Base-by-base conservation (phyloP, 2,113 vertebrate species). In the Morone saxatilis region DNA sequence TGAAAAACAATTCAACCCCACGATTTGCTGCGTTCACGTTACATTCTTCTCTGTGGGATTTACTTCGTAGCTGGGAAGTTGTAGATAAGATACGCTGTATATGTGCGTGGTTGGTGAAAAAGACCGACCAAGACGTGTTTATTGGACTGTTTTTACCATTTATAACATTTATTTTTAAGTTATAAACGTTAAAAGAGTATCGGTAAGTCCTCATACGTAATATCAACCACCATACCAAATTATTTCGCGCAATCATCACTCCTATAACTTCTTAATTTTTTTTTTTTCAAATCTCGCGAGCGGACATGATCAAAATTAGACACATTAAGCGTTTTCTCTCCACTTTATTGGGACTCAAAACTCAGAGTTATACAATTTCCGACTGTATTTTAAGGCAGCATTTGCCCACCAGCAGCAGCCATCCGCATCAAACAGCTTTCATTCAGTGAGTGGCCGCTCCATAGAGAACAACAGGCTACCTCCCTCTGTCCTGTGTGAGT, bases 401-500 rank as follows among this genome's bases (percentile, higher is more conserved):
- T 6, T 4, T 60, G 7, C 53, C 69, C 80, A 77, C 41, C 81
- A 89, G 63, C 89, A 77, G 84, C 90, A 81, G 78, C 80, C 84
- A 56, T 78, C 75, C 62, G 72, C 85, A 79, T 66, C 76, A 16
- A 63, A 16, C 83, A 6, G 43, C 13, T 47, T 86, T 94, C 93
- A 95, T 91, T 93, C 91, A 89, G 61, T 69, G 91, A 92, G 86
- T 83, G 83, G 81, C 88, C 65, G 90, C 88, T 81, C 57, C 78
- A 81, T 47, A 40, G 90, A 90, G 82, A 93, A 93, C 94, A 95
- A 93, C 92, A 93, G 90, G 90, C 92, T 93, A 92, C 92, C 91
- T 94, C 92, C 85, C 81, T 81, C 80, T 47, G 85, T 87, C 87
- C 88, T 87, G 80, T 65, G 95, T 95, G 91, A 96, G 95, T 94